These are phyloP conservation scores for Anagrus nilaparvatae DNA, from an alignment of 1,140 invertebrate genomes.

Conservation along the genomic window DNA sequence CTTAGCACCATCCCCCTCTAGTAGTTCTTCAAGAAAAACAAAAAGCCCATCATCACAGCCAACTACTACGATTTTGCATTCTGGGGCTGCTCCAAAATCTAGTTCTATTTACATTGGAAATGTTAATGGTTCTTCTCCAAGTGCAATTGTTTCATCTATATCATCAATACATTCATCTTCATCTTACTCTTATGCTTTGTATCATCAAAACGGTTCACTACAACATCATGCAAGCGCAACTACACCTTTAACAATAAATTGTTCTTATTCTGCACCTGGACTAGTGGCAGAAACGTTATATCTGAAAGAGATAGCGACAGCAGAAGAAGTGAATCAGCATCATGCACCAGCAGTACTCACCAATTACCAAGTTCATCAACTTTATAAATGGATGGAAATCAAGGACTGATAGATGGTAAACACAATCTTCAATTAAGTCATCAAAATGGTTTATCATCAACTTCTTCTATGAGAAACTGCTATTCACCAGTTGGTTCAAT, in stretches of 20 bases:
- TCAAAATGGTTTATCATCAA: conserved; percentile 26
- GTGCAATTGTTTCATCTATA: conserved; percentile 29
- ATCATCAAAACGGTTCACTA: conserved; percentile 24
- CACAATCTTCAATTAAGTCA: conserved; percentile 36
- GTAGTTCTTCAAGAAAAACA: too few relatives aligned
- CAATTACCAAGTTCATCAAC: conserved; percentile 37
- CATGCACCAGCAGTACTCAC: conserved; percentile 37
- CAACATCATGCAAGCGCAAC: too few relatives aligned
- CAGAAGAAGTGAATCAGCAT: conserved; percentile 16
- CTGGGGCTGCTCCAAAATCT: conserved; percentile 19
- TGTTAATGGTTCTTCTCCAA: too few relatives aligned
- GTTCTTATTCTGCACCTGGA: too few relatives aligned
- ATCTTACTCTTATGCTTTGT: too few relatives aligned
- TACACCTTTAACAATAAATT: too few relatives aligned
- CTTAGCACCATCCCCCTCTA: too few relatives aligned
- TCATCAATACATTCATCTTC: conserved; percentile 32
- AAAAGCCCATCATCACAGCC: too few relatives aligned
- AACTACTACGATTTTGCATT: conserved; percentile 31
- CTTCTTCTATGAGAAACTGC: conserved; percentile 29
- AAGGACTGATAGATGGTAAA: conserved; percentile 33
- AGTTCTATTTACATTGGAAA: conserved; percentile 9
- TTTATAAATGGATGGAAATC: conserved; percentile 33
- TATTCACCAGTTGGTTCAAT: conserved; percentile 51
- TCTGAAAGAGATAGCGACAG: too few relatives aligned
- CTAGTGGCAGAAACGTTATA: too few relatives aligned